Evolutionary conservation across 2,797 vertebrate genomes (phyloP).

Genomic region (Sebastiscus albofasciatus): DNA sequence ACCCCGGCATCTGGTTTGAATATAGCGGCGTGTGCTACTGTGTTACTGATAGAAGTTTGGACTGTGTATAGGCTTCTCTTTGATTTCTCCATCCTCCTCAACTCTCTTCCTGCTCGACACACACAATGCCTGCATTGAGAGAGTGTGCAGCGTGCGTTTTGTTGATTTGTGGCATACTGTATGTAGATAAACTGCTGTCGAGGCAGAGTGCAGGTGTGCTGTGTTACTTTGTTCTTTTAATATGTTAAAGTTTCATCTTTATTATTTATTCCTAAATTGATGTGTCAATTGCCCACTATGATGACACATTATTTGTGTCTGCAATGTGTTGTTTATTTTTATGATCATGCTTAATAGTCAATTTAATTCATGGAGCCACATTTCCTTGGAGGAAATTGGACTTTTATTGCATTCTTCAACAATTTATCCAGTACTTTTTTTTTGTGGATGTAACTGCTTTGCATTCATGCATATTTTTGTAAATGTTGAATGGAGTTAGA

Average conservation of each 20-base stretch:
- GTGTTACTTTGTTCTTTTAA: not conserved
- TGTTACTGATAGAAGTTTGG: constrained; percentile 81
- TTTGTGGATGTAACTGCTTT: not conserved
- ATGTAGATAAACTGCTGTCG: not conserved
- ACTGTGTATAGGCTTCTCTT: constrained; percentile 77
- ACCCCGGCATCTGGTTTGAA: constrained; percentile 88
- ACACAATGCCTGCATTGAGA: constrained; percentile 63
- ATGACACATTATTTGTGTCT: constrained; percentile 2
- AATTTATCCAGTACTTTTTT: not conserved
- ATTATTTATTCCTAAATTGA: constrained; percentile 8
- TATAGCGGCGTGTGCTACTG: constrained; percentile 83
- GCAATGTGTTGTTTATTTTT: constrained; percentile 19
- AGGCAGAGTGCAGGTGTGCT: not conserved
- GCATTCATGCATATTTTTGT: not conserved
- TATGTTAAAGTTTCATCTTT: constrained; percentile 3
- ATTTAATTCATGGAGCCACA: not conserved
- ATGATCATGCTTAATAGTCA: constrained; percentile 7
- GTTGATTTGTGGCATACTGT: constrained; percentile 3
- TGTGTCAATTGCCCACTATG: not conserved
- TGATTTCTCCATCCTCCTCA: constrained; percentile 62
- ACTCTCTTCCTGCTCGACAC: constrained; percentile 60
- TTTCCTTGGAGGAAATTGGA: constrained; percentile 30
- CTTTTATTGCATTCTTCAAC: constrained; percentile 14
- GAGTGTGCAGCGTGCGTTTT: constrained; percentile 25
- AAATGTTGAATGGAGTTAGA: not conserved